Base-by-base conservation (phyloP, 1,140 invertebrate species). In the Arion vulgaris region DNA sequence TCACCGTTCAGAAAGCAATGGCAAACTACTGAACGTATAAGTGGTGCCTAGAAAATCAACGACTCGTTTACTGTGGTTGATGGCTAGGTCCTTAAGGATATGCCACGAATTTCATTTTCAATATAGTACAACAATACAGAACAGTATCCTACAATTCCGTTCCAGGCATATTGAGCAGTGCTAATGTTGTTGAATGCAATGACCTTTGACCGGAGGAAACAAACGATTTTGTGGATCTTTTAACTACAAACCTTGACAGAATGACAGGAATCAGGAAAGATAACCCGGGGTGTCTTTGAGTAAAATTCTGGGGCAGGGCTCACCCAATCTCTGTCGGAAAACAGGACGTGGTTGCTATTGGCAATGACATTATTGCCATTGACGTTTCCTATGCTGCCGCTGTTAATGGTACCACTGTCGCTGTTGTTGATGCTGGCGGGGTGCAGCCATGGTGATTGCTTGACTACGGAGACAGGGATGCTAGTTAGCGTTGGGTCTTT, bases 391-490 rank as follows among this genome's bases (percentile, higher is more conserved):
- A 19, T 57, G 57, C 28, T 84, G 69, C 39, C 73, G 51, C 53
- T 84, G 79, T 38, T 80, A 51, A 49, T 85, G 57, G 69, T 85
- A 45, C 36, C 49, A 53, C 15, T 80, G 75, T 74, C 80, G 80
- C 39, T 69, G 79, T 78, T 76, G 53, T 76, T 82, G 78, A 82
- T 83, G 71, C 80, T 84, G 75, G 81, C 51, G 68, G 80, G 36
- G 15, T 81, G 81, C 17, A 76, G 39, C 83, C 81, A 83, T 51
- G 85, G 87, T 34, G 89, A 86, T 28, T 90, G 86, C 51, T 91
- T 91, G 1, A 91, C 91, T n/a, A 91, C 89, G 34, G 90, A 89
- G n/a, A 91, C 89, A 11, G 89, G 89, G 28, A 91, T 92, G 32
- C 91, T 87, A 7, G 85, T 86, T 9, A 89, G 80, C 38, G 86